Conservation (phyloP, 2,797 vertebrate genomes). For the Poliocrania exsul region DNA sequence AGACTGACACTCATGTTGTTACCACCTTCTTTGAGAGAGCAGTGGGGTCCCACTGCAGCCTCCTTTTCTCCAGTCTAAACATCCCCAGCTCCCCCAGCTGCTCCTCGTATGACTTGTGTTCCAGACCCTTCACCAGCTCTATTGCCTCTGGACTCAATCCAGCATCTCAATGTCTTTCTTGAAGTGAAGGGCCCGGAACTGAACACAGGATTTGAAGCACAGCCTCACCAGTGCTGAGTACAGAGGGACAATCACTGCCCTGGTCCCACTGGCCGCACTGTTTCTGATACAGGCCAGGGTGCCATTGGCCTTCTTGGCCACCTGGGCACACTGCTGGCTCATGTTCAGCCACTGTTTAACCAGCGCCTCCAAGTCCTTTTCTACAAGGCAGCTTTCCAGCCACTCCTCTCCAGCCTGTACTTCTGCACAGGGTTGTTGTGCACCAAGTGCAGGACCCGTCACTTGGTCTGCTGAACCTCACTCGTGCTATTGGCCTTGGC, state of each 20-base stretch:
- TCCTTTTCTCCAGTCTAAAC: neutral
- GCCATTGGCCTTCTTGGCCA: neutral
- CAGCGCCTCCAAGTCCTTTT: neutral
- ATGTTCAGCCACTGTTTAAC: neutral
- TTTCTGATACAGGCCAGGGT: neutral
- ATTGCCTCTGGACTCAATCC: neutral
- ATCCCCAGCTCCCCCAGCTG: neutral
- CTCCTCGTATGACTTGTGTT: neutral
- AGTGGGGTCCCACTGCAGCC: fast-evolving
- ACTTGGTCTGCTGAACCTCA: neutral
- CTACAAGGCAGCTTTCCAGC: neutral
- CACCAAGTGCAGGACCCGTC: neutral
- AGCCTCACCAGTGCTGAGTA: fast-evolving
- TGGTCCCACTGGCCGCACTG: neutral
- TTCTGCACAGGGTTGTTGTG: neutral
- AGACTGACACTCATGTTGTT: neutral
- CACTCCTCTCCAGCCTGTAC: neutral
- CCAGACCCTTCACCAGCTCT: neutral
- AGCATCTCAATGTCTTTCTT: neutral
- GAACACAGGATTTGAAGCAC: fast-evolving
- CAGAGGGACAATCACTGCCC: neutral
- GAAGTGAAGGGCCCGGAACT: neutral
- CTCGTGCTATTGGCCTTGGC: neutral
- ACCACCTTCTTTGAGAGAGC: neutral
- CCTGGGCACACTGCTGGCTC: neutral